Conservation (phyloP, 2,113 vertebrate species). For the Pelusios castaneus region DNA sequence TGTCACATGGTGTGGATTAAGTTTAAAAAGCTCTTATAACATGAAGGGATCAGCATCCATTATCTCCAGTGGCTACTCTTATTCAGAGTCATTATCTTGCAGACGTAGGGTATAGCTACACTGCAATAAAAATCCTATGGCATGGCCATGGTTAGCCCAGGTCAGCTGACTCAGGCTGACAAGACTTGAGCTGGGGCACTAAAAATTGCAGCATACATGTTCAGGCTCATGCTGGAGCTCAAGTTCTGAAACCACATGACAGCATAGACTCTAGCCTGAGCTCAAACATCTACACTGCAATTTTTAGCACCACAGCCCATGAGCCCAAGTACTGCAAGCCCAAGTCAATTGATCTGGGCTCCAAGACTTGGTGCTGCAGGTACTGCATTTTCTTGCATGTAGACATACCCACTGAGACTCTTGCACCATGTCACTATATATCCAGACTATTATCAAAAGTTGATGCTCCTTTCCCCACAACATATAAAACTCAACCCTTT, state of each 20-base stretch:
- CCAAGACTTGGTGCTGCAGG: neutral
- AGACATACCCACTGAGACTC: neutral
- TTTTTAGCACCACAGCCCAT: neutral
- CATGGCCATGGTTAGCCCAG: neutral
- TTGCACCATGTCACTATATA: neutral
- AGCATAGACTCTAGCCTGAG: too few relatives aligned
- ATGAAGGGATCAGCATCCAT: neutral
- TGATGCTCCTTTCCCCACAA: neutral
- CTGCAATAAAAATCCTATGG: neutral
- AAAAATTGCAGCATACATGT: neutral
- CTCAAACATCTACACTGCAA: neutral
- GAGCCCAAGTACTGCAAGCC: neutral
- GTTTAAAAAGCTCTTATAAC: neutral
- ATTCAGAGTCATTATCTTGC: neutral
- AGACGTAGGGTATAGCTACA: neutral
- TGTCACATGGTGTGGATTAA: neutral
- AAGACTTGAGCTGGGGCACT: neutral
- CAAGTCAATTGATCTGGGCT: neutral
- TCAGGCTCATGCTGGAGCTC: neutral
- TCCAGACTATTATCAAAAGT: neutral
- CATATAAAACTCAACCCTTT: neutral
- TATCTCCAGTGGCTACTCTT: neutral
- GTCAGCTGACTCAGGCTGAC: neutral
- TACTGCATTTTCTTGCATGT: neutral
- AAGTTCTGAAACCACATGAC: too few relatives aligned